Conservation (phyloP, 2,888 invertebrate genomes). For the Scaptomyza cyrtandrae region DNA sequence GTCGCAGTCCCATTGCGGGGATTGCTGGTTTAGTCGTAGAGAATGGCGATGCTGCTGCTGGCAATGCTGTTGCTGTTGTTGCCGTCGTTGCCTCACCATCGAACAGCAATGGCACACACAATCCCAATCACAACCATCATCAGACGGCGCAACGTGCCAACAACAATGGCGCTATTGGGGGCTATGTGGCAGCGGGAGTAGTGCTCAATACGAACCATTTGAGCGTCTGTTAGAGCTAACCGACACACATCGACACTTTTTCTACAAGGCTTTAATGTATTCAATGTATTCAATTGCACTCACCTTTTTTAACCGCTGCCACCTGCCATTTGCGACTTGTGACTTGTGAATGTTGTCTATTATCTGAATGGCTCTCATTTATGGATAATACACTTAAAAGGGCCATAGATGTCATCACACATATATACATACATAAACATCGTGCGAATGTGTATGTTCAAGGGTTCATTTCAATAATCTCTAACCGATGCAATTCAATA, state of each 20-base stretch:
- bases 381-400: slow-evolving; percentile 6
- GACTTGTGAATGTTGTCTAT: slow-evolving; percentile 17
- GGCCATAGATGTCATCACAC: not conserved
- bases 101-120: slow-evolving; percentile 31
- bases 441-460: not conserved
- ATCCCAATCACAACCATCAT: slow-evolving; percentile 40
- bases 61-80: slow-evolving; percentile 11
- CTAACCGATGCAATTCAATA: slow-evolving; percentile 16
- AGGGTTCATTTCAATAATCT: not conserved
- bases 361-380: slow-evolving; percentile 15
- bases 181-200: slow-evolving; percentile 83
- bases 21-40: slow-evolving; percentile 59
- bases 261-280: slow-evolving; percentile 1
- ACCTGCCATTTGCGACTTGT: slow-evolving; percentile 11
- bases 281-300: slow-evolving; percentile 21
- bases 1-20: slow-evolving; percentile 64
- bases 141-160: slow-evolving; percentile 54
- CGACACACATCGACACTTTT: slow-evolving; percentile 25
- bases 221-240: slow-evolving; percentile 82
- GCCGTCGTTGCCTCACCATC: slow-evolving; percentile 43
- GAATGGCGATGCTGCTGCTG: slow-evolving; percentile 29
- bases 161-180: slow-evolving; percentile 74
- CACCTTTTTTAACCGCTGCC: slow-evolving; percentile 1
- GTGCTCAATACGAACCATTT: slow-evolving; percentile 84
- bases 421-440: not conserved